Base-by-base conservation (phyloP, 1,140 invertebrate species). In the Papilio dardanus region DNA sequence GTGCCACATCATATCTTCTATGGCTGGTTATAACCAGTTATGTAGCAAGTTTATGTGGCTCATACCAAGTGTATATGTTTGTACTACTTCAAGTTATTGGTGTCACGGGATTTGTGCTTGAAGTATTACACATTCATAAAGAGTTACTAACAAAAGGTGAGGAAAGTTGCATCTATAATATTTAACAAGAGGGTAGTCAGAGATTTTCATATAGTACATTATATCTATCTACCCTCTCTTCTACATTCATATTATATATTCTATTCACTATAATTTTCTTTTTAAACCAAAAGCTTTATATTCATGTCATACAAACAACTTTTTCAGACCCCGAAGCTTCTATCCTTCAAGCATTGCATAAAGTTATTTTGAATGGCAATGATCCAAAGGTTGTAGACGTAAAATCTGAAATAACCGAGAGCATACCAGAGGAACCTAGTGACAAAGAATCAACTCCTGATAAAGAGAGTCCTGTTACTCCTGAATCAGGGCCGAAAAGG, bases 1-100 rank as follows among this genome's bases (percentile, higher is more conserved):
- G 94, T 69, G 94, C 94, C 37, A 89, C 93, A 6, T 95, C 96
- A 0, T 94, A 94, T 58, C 84, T 94, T 0, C 85, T 96, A 1
- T 96, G 96, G 96, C 88, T 96, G 3, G 88, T 96, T 1, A 88
- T 95, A 24, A 95, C 95, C 65, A 93, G 95, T 68, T 96, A 94
- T 81, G 28, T 96, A 8, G 94, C 95, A 4, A 95, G 95, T 80
- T 82, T 94, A 33, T 93, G 95, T 30, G 95, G 95, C 8, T 88
- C 93, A 30, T 95, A 95, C 69, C 94, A 95, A 91, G 93, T 95
- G 2, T 88, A 94, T 67, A 92, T 95, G 67, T 96, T 96, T 86
- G 90, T 95, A 14, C 19, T 92, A 4, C 82, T 94, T 14, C 92
- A 93, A 88, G 71, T 80, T 2, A 83, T 93, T 31, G 87, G 90